Evolutionary conservation across 2,113 vertebrate genomes (phyloP).

Genomic region (Ariopsis seemanni): DNA sequence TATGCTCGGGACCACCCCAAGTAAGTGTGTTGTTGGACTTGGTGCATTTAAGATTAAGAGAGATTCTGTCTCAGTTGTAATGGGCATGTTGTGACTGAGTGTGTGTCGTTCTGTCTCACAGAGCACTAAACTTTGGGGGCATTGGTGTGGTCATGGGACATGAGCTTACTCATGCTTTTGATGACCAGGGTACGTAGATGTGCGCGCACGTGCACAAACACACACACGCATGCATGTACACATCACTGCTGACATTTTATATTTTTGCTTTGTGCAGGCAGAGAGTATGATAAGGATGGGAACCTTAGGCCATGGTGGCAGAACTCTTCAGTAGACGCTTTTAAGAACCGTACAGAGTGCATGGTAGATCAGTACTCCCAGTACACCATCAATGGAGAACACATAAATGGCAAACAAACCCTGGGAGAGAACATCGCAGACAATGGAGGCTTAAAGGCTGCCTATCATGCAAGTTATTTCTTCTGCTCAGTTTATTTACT

Average conservation of each 20-base stretch:
- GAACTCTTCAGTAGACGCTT: constrained; percentile 89
- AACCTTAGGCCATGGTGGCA: constrained; percentile 96
- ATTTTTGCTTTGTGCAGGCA: constrained; percentile 69
- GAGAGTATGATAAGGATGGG: constrained; percentile 93
- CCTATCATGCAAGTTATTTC: constrained; percentile 83
- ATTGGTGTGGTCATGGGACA: constrained; percentile 99
- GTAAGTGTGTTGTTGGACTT: constrained; percentile 73
- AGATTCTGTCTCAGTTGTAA: neutral
- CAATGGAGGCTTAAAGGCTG: constrained; percentile 93
- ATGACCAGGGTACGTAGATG: constrained; percentile 88
- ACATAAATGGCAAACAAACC: constrained; percentile 90
- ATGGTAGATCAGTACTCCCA: constrained; percentile 88
- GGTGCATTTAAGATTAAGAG: neutral
- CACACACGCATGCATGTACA: neutral
- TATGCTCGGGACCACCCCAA: constrained; percentile 92
- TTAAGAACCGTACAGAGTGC: constrained; percentile 87
- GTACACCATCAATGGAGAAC: constrained; percentile 87
- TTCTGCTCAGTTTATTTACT: neutral
- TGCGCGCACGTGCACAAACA: too few relatives aligned
- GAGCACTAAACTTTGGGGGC: constrained; percentile 95
- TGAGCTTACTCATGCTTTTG: constrained; percentile 94
- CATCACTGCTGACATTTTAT: neutral
- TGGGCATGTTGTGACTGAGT: neutral
- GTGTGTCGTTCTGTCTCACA: constrained; percentile 56
- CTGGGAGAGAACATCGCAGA: constrained; percentile 96